These are phyloP conservation scores for Umimayanthus chanpuru DNA, from an alignment of 92 coral and sea anemone species.

Conservation along the genomic window DNA sequence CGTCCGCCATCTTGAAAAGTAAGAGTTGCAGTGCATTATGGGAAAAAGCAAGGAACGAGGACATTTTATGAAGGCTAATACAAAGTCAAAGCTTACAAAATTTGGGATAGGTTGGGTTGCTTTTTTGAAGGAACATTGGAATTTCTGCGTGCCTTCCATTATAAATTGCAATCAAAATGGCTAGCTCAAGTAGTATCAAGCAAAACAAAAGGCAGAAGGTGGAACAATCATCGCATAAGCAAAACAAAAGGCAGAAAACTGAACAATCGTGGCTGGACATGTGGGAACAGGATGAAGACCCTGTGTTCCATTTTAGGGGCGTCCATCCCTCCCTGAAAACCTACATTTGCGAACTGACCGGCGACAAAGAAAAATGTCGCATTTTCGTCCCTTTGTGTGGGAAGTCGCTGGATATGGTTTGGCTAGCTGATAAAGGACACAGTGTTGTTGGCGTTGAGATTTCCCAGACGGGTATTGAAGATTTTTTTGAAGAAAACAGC, in stretches of 20 bases:
- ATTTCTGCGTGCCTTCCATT: too few species aligned
- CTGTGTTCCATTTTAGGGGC: conserved; percentile 22
- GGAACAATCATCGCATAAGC: neutral
- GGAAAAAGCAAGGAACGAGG: neutral
- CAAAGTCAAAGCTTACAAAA: neutral
- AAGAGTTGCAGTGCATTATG: conserved; percentile 3
- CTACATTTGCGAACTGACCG: conserved; percentile 59
- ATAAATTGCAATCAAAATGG: neutral
- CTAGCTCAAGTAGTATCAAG: neutral
- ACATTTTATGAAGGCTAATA: neutral
- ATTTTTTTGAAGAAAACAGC: conserved; percentile 67
- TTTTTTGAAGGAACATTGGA: too few species aligned
- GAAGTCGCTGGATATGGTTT: conserved; percentile 65
- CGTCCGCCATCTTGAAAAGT: conserved; percentile 84
- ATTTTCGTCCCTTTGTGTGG: conserved; percentile 80
- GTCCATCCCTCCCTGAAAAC: conserved; percentile 59
- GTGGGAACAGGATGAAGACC: conserved; percentile 1
- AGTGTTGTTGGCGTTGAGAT: conserved; percentile 74
- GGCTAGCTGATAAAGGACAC: conserved; percentile 80
- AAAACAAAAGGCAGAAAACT: neutral
- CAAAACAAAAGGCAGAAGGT: neutral
- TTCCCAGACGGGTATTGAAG: conserved; percentile 54
- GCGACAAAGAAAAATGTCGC: conserved; percentile 41
- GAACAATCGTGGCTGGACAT: conserved; percentile 18
- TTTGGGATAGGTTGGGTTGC: too few species aligned